Evolutionary conservation across 1,140 invertebrate species (phyloP).

Genomic region (Dolichoris vasculosae): DNA sequence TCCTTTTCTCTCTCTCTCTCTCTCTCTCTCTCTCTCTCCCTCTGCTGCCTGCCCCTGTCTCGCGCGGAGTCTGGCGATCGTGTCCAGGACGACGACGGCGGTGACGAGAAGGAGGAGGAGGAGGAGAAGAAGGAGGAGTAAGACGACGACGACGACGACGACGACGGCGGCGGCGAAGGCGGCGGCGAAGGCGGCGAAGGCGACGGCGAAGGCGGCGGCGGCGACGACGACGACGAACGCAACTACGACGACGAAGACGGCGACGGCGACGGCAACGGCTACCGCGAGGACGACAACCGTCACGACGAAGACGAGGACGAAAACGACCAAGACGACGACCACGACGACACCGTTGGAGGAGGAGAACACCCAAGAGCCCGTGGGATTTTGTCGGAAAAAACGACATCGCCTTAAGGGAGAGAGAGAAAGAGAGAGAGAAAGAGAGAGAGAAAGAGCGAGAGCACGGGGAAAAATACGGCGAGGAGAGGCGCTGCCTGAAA

Average conservation of each 20-base stretch:
- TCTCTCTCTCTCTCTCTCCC: neutral
- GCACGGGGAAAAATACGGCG: neutral
- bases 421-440: constrained; percentile 12
- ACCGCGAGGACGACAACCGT: neutral
- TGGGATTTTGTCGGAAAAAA: constrained; percentile 18
- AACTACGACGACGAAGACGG: neutral
- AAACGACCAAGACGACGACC: neutral
- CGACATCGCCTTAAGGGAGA: constrained; percentile 28
- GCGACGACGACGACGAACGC: neutral
- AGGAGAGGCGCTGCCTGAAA: constrained; percentile 26
- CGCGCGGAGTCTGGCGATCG: constrained; percentile 2
- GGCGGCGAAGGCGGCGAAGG: neutral
- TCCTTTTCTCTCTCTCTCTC: neutral
- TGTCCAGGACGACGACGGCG: constrained; percentile 18
- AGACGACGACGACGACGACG: too few relatives aligned
- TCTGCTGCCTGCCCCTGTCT: too few relatives aligned
- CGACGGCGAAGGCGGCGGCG: neutral
- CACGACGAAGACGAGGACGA: neutral
- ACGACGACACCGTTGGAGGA: neutral
- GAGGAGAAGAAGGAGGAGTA: too few relatives aligned
- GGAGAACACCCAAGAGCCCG: neutral
- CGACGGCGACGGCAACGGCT: neutral
- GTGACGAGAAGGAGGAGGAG: too few relatives aligned
- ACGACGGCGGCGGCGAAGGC: too few relatives aligned
- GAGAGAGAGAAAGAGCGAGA: neutral